These are phyloP conservation scores for Tetrao urogallus DNA, from an alignment of 2,113 vertebrate species.

Conservation along the genomic window DNA sequence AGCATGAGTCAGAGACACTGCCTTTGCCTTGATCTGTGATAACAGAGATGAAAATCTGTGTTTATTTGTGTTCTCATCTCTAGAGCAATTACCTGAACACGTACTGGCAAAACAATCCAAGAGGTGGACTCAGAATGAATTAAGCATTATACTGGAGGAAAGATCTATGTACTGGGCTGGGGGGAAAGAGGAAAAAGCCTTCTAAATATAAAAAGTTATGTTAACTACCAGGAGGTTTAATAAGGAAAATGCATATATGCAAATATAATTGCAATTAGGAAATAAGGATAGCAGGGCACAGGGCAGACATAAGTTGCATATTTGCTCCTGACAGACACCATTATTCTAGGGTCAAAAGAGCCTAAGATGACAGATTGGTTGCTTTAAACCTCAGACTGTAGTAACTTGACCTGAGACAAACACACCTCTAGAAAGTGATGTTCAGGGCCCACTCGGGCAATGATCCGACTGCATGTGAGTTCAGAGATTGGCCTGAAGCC, in stretches of 20 bases:
- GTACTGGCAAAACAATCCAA: not conserved
- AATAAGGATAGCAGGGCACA: not conserved
- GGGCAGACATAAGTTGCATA: not conserved
- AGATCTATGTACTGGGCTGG: not conserved
- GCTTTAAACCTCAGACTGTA: not conserved
- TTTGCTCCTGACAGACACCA: not conserved
- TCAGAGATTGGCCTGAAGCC: slow-evolving; percentile 22
- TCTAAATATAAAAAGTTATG: not conserved
- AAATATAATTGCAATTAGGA: not conserved
- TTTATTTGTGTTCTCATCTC: slow-evolving; percentile 17
- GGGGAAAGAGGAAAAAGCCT: not conserved
- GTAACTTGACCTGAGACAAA: not conserved
- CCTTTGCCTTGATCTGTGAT: slow-evolving; percentile 32
- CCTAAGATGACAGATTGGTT: not conserved
- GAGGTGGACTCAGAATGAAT: not conserved
- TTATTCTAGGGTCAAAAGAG: not conserved
- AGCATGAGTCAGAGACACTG: slow-evolving; percentile 9
- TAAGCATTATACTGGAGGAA: not conserved
- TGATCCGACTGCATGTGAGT: not conserved
- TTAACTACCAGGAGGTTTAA: not conserved
- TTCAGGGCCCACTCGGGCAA: not conserved
- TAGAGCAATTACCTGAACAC: not conserved
- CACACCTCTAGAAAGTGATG: not conserved
- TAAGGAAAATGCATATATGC: not conserved
- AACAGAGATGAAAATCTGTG: slow-evolving; percentile 13